Evolutionary conservation across 2,113 vertebrate species (phyloP).

Genomic region (Etheostoma cragini): DNA sequence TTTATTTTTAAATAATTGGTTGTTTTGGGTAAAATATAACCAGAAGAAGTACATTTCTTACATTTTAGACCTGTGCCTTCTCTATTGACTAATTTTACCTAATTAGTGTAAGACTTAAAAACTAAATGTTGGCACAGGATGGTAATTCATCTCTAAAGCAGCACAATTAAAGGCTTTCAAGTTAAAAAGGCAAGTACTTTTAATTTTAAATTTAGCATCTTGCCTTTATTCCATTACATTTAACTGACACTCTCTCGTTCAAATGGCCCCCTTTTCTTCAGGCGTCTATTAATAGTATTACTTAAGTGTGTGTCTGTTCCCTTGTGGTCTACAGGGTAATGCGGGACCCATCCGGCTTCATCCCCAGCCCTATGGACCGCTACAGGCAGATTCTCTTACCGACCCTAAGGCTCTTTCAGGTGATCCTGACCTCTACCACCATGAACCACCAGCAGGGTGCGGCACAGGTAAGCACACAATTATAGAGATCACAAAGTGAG

Average conservation of each 20-base stretch:
- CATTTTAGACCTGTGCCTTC: not conserved
- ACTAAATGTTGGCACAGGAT: not conserved
- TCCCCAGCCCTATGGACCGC: slow-evolving; percentile 92
- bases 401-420: slow-evolving; percentile 91
- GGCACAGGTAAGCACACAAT: slow-evolving; percentile 85
- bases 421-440: slow-evolving; percentile 94
- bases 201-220: no score
- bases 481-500: not conserved
- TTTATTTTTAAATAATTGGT: not conserved
- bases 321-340: slow-evolving; percentile 54
- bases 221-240: not conserved
- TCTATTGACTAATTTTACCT: not conserved
- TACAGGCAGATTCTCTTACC: slow-evolving; percentile 96
- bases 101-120: not conserved
- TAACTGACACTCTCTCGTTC: not conserved
- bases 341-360: slow-evolving; percentile 92
- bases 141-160: not conserved
- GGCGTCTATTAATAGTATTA: not conserved
- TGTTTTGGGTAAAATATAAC: not conserved
- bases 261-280: not conserved
- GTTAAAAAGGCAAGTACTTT: no score
- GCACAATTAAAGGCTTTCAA: not conserved
- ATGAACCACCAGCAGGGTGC: slow-evolving; percentile 95
- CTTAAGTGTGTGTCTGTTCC: slow-evolving; percentile 3
- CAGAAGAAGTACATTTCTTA: not conserved